These are phyloP conservation scores for Grammatotria lemairii DNA, from an alignment of 2,113 vertebrate genomes.

Conservation along the genomic window DNA sequence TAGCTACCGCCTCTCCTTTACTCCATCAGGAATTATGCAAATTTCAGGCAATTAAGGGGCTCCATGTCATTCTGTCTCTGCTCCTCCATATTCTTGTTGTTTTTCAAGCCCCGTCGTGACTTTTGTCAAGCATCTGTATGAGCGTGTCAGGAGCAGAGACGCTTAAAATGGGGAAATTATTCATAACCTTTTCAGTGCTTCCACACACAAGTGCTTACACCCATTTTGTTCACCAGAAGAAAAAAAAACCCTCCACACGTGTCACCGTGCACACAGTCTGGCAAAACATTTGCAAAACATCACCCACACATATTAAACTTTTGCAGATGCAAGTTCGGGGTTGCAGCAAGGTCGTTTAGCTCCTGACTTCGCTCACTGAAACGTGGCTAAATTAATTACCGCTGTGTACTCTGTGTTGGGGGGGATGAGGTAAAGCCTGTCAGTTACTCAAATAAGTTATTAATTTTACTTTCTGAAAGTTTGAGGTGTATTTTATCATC, in stretches of 20 bases:
- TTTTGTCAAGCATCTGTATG: slow-evolving; percentile 28
- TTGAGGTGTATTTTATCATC: slow-evolving; percentile 32
- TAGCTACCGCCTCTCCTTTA: neutral
- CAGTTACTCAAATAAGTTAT: slow-evolving; percentile 38
- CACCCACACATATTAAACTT: neutral
- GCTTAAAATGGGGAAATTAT: slow-evolving; percentile 40
- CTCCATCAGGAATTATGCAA: slow-evolving; percentile 38
- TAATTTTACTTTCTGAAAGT: slow-evolving; percentile 38
- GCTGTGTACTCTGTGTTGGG: neutral
- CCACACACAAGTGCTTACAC: neutral
- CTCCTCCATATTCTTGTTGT: slow-evolving; percentile 1
- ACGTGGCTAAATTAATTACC: slow-evolving; percentile 19
- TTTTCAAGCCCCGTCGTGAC: slow-evolving; percentile 3
- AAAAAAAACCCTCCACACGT: accelerated
- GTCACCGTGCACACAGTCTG: neutral
- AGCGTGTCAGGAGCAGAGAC: slow-evolving; percentile 15
- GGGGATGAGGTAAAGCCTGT: slow-evolving; percentile 16
- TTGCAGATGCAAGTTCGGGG: neutral
- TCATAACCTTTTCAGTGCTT: neutral
- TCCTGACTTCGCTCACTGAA: neutral
- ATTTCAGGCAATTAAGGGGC: slow-evolving; percentile 42
- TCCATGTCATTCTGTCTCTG: slow-evolving; percentile 22
- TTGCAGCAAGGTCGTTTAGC: neutral
- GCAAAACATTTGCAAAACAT: neutral
- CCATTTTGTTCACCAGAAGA: neutral